Percentiles rank a stretch among this genome's conserved stretches.
These are phyloP conservation scores for Larimichthys crocea DNA, from an alignment of 2,113 vertebrate genomes.

Conservation along the genomic window DNA sequence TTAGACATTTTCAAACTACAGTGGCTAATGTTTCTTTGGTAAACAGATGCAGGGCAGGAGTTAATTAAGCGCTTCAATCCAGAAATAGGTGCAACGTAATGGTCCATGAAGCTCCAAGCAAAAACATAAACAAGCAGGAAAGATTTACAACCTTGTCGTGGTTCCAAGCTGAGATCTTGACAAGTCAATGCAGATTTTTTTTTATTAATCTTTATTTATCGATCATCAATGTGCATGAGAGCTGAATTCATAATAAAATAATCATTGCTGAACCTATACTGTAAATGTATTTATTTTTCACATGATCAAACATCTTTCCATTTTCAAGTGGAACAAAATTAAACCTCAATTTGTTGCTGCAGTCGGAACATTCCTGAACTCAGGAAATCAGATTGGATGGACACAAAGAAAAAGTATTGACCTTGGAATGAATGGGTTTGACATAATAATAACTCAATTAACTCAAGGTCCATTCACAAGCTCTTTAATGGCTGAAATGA, in stretches of 20 bases:
- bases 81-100: background rate
- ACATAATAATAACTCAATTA: background rate
- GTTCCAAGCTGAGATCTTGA: background rate
- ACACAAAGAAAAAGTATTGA: background rate
- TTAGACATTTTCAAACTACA: background rate
- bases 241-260: background rate
- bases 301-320: too few species aligned
- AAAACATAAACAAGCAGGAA: background rate
- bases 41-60: background rate
- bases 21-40: background rate
- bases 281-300: background rate
- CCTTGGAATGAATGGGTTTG: background rate
- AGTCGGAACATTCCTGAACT: background rate
- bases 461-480: background rate
- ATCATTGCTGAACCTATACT: background rate
- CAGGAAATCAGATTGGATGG: too few species aligned
- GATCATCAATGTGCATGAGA: background rate
- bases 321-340: background rate
- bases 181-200: background rate
- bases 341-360: background rate
- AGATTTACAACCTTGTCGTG: background rate
- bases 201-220: background rate
- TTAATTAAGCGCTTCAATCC: background rate
- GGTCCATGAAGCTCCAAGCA: background rate
- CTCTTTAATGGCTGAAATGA: background rate